phyloP scores from a whole-genome alignment of 2,797 vertebrate species.

The Sandelia bainsii region DNA sequence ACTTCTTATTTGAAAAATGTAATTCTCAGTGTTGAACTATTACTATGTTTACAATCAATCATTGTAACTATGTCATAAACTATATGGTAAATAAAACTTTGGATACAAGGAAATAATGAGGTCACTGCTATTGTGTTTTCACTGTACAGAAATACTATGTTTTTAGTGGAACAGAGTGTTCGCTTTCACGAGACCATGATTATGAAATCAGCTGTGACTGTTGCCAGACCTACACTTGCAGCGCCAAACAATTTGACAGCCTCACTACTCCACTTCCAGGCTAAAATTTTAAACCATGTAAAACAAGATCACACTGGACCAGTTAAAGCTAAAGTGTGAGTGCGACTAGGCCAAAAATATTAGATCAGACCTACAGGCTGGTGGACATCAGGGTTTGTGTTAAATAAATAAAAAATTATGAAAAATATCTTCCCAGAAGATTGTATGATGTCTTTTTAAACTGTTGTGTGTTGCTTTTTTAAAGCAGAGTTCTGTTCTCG shows the following conservation, averaged over 20 bases:
- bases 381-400: background rate
- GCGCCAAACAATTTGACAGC: conserved; percentile 5
- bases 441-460: no score
- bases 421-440: no score
- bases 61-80: no score
- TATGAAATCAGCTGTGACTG: conserved; percentile 22
- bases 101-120: background rate
- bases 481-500: no score
- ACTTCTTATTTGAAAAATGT: no score
- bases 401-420: background rate
- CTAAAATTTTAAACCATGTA: conserved; percentile 14
- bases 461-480: no score
- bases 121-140: conserved; percentile 11
- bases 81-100: no score
- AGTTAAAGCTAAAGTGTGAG: background rate
- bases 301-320: background rate
- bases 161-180: background rate
- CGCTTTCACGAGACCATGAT: conserved; percentile 8
- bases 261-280: background rate
- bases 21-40: no score
- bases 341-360: background rate
- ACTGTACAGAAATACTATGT: background rate
- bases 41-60: no score
- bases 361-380: background rate
- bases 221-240: conserved; percentile 5